phyloP scores from a whole-genome alignment of 2,113 vertebrate species.

The Solea senegalensis region DNA sequence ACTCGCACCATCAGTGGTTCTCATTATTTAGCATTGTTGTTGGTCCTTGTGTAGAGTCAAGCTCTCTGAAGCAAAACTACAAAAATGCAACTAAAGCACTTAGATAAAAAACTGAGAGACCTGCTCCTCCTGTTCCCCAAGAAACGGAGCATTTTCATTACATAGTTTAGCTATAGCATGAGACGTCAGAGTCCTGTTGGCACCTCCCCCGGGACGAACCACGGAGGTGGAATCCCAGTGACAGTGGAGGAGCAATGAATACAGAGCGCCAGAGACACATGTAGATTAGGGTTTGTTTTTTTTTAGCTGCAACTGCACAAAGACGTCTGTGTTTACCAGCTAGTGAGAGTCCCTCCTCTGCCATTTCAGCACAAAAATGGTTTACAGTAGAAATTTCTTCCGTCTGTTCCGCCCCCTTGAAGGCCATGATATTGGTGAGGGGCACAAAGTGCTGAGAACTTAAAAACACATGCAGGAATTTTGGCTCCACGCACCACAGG shows the following conservation, averaged over 20 bases:
- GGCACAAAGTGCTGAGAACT: slow-evolving; percentile 74
- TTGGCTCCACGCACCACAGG: slow-evolving; percentile 65
- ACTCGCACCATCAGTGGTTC: neutral
- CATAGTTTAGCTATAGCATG: slow-evolving; percentile 24
- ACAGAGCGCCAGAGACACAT: slow-evolving; percentile 63
- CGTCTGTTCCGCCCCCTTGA: slow-evolving; percentile 65
- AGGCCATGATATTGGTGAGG: slow-evolving; percentile 72
- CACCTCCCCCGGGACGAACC: slow-evolving; percentile 31
- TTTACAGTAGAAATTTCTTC: slow-evolving; percentile 68
- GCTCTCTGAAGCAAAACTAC: neutral
- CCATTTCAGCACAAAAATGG: slow-evolving; percentile 61
- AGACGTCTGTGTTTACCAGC: slow-evolving; percentile 71
- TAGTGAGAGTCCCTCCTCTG: slow-evolving; percentile 61
- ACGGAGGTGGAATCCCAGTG: slow-evolving; percentile 56
- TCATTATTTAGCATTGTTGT: slow-evolving; percentile 8
- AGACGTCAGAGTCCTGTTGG: slow-evolving; percentile 28
- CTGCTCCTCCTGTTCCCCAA: slow-evolving; percentile 12
- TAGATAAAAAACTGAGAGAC: slow-evolving; percentile 19
- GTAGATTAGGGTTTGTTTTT: slow-evolving; percentile 53
- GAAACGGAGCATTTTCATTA: slow-evolving; percentile 23
- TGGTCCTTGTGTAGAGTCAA: neutral
- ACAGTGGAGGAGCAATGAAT: slow-evolving; percentile 52
- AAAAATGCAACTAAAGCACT: slow-evolving; percentile 5
- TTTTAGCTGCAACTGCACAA: slow-evolving; percentile 66
- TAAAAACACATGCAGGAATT: slow-evolving; percentile 69